Base-by-base conservation (phyloP, 2,888 invertebrate genomes). In the Herminia tarsipennalis region DNA sequence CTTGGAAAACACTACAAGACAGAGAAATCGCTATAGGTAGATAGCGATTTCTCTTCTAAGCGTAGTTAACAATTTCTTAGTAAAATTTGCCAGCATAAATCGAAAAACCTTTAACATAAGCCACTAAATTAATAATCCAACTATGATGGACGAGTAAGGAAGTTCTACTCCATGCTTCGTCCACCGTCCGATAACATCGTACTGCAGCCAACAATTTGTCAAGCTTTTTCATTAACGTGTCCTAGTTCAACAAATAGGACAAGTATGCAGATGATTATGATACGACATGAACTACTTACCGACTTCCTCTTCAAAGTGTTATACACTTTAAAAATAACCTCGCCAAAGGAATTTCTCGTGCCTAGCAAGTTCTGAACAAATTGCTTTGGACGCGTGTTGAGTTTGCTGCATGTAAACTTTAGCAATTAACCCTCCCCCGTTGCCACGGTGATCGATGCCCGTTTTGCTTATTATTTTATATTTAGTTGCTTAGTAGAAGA, bases 391-490 rank as follows among this genome's bases (percentile, higher is more conserved):
- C 68, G 60, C 58, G 58, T 59, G 61, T 59, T 65, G 56, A 56
- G 62, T 68, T 71, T 53, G 57, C 64, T 42, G 49, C 62, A 62
- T 66, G 69, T 68, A 70, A 81, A 82, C 80, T 82, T 82, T 80
- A 56, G 72, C 68, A 79, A 83, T 83, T 83, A 83, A 72, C 72
- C 48, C 46, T 35, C 45, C 52, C 34, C 57, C 42, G 57, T 59
- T 64, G 65, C 68, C 73, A 71, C 30, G 62, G 70, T 70, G 72
- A 73, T 75, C 68, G 48, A 57, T 64, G 48, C 45, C 28, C 12
- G 33, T 12, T 54, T 34, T 34, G 34, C 38, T 61, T 57, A 63
- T 47, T 49, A 57, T 56, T 53, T 56, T 33, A 39, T 59, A 13
- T 49, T 49, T 42, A 38, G 28, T 25, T 17, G 28, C 16, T 27